Base-by-base conservation (phyloP, 2,797 vertebrate species). In the Etheostoma nigrum region DNA sequence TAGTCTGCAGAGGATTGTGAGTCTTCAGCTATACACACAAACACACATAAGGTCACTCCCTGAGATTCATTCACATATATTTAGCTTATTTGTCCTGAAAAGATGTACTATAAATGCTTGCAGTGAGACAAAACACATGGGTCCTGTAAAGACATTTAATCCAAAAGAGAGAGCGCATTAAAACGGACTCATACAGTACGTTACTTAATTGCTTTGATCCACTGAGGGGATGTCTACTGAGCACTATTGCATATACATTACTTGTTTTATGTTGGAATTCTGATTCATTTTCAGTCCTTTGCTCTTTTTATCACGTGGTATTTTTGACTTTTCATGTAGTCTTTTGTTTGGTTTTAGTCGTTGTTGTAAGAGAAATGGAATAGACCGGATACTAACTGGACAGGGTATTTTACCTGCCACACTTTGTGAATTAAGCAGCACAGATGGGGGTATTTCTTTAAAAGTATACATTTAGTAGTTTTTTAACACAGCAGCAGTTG, bases 1-100 rank as follows among this genome's bases (percentile, higher is more conserved):
- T 10, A 21, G 65, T 76, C 83, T 88, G 86, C 81, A 85, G 86
- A 74, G 67, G 66, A 23, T 62, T 53, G 62, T 84, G 86, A 79
- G 25, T 67, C 63, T 69, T 23, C 49, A 69, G 36, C 6, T 59
- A 10, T 7, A 72, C 67, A 45, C 73, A 75, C 65, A 78, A 21
- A 74, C 70, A 66, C 33, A 54, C 47, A n/a, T 16, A 57, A 27
- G 68, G 19, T 5, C 7, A 2, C 44, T 36, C 53, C n/a, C 55
- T 52, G 52, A 33, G 27, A 25, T n/a, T 44, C 53, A 49, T 18
- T 58, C 65, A 65, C 51, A 58, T 15, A 13, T 10, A 67, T 73
- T 42, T 23, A 9, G 30, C 14, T 1, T 0, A 36, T 54, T 23
- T 65, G 5, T 45, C 1, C 0, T 27, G n/a, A 16, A 55, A 54